Conservation (phyloP, 2,113 vertebrate genomes). For the Oceanites oceanicus region DNA sequence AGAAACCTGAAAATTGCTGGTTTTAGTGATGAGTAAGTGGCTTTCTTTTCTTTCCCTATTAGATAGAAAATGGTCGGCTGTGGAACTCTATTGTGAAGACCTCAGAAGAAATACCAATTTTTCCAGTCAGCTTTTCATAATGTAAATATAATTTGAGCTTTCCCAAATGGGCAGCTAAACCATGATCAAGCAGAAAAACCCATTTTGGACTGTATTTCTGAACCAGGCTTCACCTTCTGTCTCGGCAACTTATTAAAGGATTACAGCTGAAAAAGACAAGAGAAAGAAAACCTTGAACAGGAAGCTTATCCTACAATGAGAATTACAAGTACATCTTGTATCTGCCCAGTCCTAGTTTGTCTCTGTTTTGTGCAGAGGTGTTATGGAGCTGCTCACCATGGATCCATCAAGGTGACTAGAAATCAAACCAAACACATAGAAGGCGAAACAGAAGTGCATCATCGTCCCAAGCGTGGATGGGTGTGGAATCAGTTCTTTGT, state of each 20-base stretch:
- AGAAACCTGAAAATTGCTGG: constrained; percentile 11
- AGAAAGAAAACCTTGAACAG: constrained; percentile 56
- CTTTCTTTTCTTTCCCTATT: constrained; percentile 67
- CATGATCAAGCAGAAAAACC: constrained; percentile 81
- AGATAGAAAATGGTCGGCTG: constrained; percentile 79
- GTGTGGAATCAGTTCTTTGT: constrained; percentile 99
- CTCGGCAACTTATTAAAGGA: constrained; percentile 59
- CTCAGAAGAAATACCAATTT: constrained; percentile 49
- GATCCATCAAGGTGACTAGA: constrained; percentile 78
- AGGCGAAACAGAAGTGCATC: constrained; percentile 94
- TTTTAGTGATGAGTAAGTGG: constrained; percentile 44
- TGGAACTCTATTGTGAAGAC: constrained; percentile 73
- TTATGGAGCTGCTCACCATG: constrained; percentile 79
- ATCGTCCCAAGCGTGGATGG: constrained; percentile 97
- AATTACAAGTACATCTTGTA: constrained; percentile 88
- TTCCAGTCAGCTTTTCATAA: constrained; percentile 76
- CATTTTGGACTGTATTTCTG: constrained; percentile 75
- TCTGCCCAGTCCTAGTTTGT: constrained; percentile 94
- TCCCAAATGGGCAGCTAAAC: constrained; percentile 73
- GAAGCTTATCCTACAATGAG: constrained; percentile 86
- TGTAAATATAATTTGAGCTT: constrained; percentile 81
- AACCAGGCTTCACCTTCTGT: constrained; percentile 73
- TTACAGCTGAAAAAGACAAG: constrained; percentile 56
- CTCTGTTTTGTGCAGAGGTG: constrained; percentile 94
- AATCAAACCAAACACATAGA: constrained; percentile 89